Percentiles rank a stretch among this genome's conserved stretches.
phyloP scores from a whole-genome alignment of 2,797 vertebrate species.

The Aythya fuligula region DNA sequence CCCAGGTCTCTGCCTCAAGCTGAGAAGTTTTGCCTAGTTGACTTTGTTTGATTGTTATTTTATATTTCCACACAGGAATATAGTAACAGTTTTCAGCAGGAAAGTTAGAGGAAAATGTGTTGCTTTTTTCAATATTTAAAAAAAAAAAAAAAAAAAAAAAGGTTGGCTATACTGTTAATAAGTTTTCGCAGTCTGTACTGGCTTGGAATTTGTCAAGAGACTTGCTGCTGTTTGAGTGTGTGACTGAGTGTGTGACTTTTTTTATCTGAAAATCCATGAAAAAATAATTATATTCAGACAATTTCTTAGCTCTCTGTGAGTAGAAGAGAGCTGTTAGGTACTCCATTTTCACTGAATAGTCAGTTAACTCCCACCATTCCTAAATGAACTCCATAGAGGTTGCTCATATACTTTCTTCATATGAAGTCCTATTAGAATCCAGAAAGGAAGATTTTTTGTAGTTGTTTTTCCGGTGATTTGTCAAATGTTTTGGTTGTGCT shows the following conservation, averaged over 20 bases:
- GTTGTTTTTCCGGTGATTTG: neutral
- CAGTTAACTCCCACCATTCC: rapidly evolving
- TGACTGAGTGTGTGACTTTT: neutral
- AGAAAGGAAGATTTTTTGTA: neutral
- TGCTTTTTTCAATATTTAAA: neutral
- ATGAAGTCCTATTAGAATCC: neutral
- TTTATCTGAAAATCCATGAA: neutral
- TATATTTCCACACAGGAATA: neutral
- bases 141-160: neutral
- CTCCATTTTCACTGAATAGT: rapidly evolving
- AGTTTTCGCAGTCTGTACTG: neutral
- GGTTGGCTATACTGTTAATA: neutral
- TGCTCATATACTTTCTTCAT: neutral
- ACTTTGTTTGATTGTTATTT: neutral
- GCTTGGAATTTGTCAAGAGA: neutral
- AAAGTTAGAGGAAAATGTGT: rapidly evolving
- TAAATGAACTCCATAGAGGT: neutral
- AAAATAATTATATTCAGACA: neutral
- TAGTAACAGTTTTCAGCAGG: neutral
- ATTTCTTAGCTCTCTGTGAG: neutral
- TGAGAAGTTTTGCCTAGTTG: neutral
- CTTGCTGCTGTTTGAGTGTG: neutral
- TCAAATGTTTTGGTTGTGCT: neutral
- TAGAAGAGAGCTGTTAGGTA: neutral
- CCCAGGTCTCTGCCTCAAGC: neutral